Conservation (phyloP, 2,113 vertebrate genomes). For the Dendropsophus ebraccatus region DNA sequence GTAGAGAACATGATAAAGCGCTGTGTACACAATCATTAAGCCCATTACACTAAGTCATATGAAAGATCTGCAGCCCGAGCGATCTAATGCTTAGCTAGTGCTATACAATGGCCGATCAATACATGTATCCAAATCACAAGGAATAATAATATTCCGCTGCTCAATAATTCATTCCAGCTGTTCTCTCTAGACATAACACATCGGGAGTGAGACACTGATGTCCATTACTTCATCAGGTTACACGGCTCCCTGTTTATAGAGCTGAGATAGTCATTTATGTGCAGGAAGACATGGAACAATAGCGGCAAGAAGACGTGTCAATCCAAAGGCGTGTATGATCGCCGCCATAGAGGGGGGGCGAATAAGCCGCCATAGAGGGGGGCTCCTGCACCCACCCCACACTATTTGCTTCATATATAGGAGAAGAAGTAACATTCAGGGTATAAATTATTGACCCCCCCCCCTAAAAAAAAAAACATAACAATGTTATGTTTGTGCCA, state of each 20-base stretch:
- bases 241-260: neutral
- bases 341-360: too few relatives aligned
- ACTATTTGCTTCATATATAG: too few relatives aligned
- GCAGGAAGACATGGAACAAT: neutral
- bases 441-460: too few relatives aligned
- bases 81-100: neutral
- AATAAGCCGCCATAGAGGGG: too few relatives aligned
- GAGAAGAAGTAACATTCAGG: too few relatives aligned
- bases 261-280: neutral
- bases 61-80: slow-evolving; percentile 19
- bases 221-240: slow-evolving; percentile 5
- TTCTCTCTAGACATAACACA: slow-evolving; percentile 1
- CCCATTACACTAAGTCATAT: neutral
- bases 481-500: too few relatives aligned
- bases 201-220: neutral
- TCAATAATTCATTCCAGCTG: slow-evolving; percentile 15
- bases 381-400: too few relatives aligned
- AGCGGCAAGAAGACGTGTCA: too few relatives aligned
- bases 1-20: neutral
- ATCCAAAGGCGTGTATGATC: too few relatives aligned
- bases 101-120: slow-evolving; percentile 35
- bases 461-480: too few relatives aligned
- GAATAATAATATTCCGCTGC: neutral
- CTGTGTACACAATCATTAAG: slow-evolving; percentile 2
- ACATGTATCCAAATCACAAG: neutral